Conservation (phyloP, 2,888 invertebrate genomes). For the Ceraclea dissimilis region DNA sequence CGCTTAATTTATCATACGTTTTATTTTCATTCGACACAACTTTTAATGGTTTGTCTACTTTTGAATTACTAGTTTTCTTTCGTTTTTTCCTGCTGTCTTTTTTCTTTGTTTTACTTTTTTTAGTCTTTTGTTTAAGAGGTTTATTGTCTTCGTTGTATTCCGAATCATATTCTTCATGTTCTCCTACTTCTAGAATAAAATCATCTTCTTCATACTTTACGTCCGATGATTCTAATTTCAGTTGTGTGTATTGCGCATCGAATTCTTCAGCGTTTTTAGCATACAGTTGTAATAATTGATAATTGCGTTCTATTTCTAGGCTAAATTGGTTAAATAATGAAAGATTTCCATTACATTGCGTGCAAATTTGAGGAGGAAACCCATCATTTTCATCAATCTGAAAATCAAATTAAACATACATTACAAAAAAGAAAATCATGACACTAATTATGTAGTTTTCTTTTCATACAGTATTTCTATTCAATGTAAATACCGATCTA, state of each 20-base stretch:
- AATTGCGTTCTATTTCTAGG: conserved; percentile 14
- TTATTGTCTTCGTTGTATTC: not conserved
- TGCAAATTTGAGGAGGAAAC: conserved; percentile 18
- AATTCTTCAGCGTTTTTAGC: conserved; percentile 8
- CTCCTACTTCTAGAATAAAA: not conserved
- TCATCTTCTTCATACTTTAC: conserved; percentile 2
- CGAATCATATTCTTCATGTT: not conserved
- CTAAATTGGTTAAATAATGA: conserved; percentile 12
- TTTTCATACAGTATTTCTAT: too few species aligned
- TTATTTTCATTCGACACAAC: conserved; percentile 7
- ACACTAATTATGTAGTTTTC: too few species aligned
- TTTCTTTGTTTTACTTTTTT: conserved; percentile 2
- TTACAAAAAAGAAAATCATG: too few species aligned
- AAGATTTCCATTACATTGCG: conserved; percentile 11
- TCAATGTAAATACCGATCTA: too few species aligned
- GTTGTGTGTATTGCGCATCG: conserved; percentile 1
- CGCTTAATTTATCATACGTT: conserved; percentile 15
- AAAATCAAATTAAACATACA: not conserved
- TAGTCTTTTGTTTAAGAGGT: not conserved
- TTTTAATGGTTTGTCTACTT: conserved; percentile 1
- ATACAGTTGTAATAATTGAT: conserved; percentile 12
- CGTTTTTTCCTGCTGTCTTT: not conserved
- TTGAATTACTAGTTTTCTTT: conserved; percentile 3
- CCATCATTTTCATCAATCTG: conserved; percentile 17
- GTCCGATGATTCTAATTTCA: not conserved